A percentile compares a stretch with the other conserved stretches of the same genome.
These are phyloP conservation scores for Ectobius pallidus DNA, from an alignment of 2,888 invertebrate genomes.

Conservation along the genomic window DNA sequence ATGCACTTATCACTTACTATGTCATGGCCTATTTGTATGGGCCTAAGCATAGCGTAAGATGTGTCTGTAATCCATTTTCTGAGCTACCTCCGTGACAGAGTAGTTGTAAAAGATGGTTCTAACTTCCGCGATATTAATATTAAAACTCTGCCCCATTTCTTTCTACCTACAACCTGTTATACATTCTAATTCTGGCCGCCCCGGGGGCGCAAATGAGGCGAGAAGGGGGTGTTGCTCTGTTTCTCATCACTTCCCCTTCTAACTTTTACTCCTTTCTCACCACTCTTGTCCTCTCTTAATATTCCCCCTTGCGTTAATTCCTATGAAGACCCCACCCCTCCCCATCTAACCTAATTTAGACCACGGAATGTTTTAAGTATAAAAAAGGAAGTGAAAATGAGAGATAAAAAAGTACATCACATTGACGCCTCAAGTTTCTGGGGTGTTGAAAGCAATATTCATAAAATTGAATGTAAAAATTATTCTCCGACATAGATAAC, in stretches of 20 bases:
- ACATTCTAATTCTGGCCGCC: constrained; percentile 39
- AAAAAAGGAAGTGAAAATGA: constrained; percentile 22
- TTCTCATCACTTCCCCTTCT: constrained; percentile 31
- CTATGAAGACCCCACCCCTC: constrained; percentile 28
- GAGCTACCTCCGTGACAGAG: not conserved
- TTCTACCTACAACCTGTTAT: constrained; percentile 38
- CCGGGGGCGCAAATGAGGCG: constrained; percentile 35
- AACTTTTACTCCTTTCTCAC: constrained; percentile 31
- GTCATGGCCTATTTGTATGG: too few species aligned
- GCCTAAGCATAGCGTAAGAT: not conserved
- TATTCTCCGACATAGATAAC: constrained; percentile 33
- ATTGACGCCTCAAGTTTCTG: constrained; percentile 40
- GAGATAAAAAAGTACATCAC: constrained; percentile 32
- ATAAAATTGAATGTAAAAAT: constrained; percentile 43
- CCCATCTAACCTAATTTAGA: constrained; percentile 43
- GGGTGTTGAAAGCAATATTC: constrained; percentile 35
- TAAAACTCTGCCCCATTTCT: not conserved
- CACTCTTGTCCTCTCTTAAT: constrained; percentile 38
- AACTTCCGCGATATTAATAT: not conserved
- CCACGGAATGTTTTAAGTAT: constrained; percentile 38
- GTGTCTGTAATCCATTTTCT: not conserved
- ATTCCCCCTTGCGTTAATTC: constrained; percentile 40
- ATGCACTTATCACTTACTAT: too few species aligned
- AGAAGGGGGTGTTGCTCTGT: constrained; percentile 29
- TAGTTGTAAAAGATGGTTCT: too few species aligned